Evolutionary conservation across 2,113 vertebrate genomes (phyloP).

Genomic region (Turnix velox): DNA sequence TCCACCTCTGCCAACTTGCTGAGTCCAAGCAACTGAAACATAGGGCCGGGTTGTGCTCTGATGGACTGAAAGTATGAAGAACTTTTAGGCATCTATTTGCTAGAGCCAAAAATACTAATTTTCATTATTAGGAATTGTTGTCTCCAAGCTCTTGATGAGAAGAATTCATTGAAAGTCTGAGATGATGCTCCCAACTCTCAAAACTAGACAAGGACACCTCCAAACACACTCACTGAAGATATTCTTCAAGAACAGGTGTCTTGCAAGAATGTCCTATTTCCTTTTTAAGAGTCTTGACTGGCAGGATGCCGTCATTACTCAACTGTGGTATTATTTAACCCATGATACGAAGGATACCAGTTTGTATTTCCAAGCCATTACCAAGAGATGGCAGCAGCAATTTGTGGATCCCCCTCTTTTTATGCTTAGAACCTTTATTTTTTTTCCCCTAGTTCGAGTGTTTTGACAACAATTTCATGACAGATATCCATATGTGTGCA

Average conservation of each 20-base stretch:
- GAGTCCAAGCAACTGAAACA: neutral
- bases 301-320: neutral
- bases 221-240: neutral
- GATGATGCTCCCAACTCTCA: neutral
- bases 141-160: neutral
- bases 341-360: neutral
- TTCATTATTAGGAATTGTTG: neutral
- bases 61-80: neutral
- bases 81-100: neutral
- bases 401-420: neutral
- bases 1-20: neutral
- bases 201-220: neutral
- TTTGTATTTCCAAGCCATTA: neutral
- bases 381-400: conserved; percentile 46
- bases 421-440: neutral
- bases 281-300: neutral
- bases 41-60: neutral
- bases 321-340: neutral
- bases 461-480: neutral
- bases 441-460: neutral
- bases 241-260: neutral
- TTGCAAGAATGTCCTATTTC: neutral
- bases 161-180: neutral
- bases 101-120: neutral
- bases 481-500: neutral